Evolutionary conservation across 2,113 vertebrate species (phyloP), one percentile per base, ranked within the genome.

Genomic region (Pleuronectes platessa): DNA sequence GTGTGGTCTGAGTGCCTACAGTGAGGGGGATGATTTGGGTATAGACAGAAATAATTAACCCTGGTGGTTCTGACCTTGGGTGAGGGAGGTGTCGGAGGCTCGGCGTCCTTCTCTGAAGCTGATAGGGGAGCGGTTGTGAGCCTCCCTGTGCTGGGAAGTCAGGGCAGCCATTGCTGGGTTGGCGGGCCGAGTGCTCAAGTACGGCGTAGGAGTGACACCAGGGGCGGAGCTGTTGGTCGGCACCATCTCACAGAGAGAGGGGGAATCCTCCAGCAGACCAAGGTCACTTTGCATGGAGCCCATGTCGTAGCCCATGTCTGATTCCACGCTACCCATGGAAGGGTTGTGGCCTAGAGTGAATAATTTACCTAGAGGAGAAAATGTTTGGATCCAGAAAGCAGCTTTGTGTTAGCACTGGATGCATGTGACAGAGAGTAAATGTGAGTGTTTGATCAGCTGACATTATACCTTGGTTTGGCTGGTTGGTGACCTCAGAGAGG

Each of bases 101-200:
- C 98, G 86, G 42, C 98, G 96, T 9, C 98, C 98, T 88, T 99
- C 98, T 49, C 98, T 91, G 94, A 99, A 99, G 89, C 98, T 99
- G 88, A 99, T 96, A 0, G 98, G 98, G 0, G 98, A 99, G 66
- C 97, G 96, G 86, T 99, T 99, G 88, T 99, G 97, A 0, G 93
- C 87, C 84, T 99, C 98, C 5, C 98, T 93, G 37, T 96, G 97
- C 23, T 98, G 97, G 15, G 94, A 91, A 13, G 93, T 90, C 62
- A 99, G 93, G 0, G 94, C 95, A 53, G 97, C 96, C 97, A 98
- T 98, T 74, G 96, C 89, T 0, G 96, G 96, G 81, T 98, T 97
- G 76, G 97, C 81, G 0, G 97, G 97, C 5, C 94, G 92, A 40
- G 96, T 87, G 20, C 94, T 96, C 18, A 98, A 59, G 90, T 96